Base-by-base conservation (phyloP, 1,140 invertebrate species). In the Orchesella cincta region DNA sequence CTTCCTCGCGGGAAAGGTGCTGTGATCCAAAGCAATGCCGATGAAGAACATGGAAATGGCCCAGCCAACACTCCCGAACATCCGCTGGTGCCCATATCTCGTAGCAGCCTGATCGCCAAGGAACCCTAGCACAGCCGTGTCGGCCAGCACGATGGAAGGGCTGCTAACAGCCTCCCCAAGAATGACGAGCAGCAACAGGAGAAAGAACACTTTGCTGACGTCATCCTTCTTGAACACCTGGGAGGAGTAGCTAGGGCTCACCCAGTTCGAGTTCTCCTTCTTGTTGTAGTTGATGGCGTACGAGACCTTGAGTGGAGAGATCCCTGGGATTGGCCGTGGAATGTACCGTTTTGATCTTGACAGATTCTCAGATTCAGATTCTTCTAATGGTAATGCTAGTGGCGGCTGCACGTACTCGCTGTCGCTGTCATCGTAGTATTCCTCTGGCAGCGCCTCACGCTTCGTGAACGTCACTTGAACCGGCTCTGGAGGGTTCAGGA, bases 41-140 rank as follows among this genome's bases (percentile, higher is more conserved):
- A 99, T 95, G 84, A 99, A 93, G 85, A 99, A 98, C 97, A 99
- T 99, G 16, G 97, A 93, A 77, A 99, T 86, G 34, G 95, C 97
- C 97, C 97, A 98, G 28, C 98, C 98, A 64, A 98, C 87, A 34
- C 96, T 98, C 0, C 98, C 98, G 84, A 98, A 99, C 95, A 99
- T 98, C 81, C 97, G 90, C 86, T 99, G 97, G 80, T 96, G 93
- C 0, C 97, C 97, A 84, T 99, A 99, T 81, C 92, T 91, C 77
- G 89, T 88, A 81, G 94, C 94, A 36, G 96, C 94, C 86, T 95
- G 93, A 85, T 97, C 95, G 0, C 94, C 94, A 0, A 98, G 88
- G 74, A 97, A 88, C 0, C 93, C 94, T 26, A 98, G 92, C 0
- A 97, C 96, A 0, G 94, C 95, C 0, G 94, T 95, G 85, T 98